These are phyloP conservation scores for Clarias batrachus DNA, from an alignment of 2,113 vertebrate species.

Conservation along the genomic window DNA sequence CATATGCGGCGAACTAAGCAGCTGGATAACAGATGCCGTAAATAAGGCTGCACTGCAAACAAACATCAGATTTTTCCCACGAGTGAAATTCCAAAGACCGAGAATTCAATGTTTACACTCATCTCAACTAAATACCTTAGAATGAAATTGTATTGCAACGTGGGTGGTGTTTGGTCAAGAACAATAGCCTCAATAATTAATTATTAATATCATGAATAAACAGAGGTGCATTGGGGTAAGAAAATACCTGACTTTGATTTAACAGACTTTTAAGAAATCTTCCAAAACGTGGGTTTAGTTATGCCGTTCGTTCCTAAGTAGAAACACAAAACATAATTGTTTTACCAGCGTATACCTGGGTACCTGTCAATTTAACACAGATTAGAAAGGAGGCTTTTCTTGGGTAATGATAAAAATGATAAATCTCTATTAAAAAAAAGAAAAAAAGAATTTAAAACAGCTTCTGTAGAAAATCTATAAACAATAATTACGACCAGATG, in stretches of 20 bases:
- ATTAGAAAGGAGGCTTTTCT: neutral
- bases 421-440: neutral
- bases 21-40: slow-evolving; percentile 41
- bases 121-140: slow-evolving; percentile 10
- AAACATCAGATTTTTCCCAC: slow-evolving; percentile 31
- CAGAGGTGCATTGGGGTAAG: neutral
- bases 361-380: neutral
- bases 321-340: neutral
- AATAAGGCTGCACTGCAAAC: slow-evolving; percentile 26
- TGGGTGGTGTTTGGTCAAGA: neutral
- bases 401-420: neutral
- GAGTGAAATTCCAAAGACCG: slow-evolving; percentile 9
- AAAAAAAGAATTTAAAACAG: neutral
- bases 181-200: slow-evolving; percentile 17
- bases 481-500: neutral
- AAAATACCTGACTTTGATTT: neutral
- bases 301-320: neutral
- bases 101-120: slow-evolving; percentile 5
- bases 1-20: slow-evolving; percentile 11
- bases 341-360: neutral
- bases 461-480: too few species aligned
- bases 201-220: slow-evolving; percentile 24
- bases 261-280: neutral
- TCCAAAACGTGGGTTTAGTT: neutral
- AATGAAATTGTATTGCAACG: neutral